phyloP scores from a whole-genome alignment of 2,888 invertebrate species.

The Pseudoips prasinana region DNA sequence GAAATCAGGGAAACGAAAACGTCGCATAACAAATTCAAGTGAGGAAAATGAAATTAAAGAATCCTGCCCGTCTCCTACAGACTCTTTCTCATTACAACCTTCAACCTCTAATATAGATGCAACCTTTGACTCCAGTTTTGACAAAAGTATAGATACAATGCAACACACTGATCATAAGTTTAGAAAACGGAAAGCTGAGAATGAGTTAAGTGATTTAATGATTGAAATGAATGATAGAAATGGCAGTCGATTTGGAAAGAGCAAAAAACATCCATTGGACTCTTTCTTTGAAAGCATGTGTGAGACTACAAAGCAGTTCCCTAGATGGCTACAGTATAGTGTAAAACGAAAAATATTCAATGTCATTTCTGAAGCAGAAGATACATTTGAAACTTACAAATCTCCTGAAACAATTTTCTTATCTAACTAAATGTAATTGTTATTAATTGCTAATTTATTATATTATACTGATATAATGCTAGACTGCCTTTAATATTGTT shows the following conservation, averaged over 20 bases:
- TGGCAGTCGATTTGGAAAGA: constrained; percentile 12
- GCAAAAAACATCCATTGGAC: constrained; percentile 27
- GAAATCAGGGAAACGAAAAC: constrained; percentile 27
- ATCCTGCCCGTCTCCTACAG: constrained; percentile 24
- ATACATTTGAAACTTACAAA: constrained; percentile 33
- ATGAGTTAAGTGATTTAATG: constrained; percentile 32
- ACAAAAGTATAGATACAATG: constrained; percentile 18
- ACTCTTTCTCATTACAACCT: constrained; percentile 29
- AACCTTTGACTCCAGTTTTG: constrained; percentile 18
- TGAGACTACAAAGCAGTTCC: constrained; percentile 33
- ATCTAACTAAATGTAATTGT: constrained; percentile 7
- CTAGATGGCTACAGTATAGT: constrained; percentile 31
- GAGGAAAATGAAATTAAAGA: constrained; percentile 22
- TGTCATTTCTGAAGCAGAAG: constrained; percentile 31
- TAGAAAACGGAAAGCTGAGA: constrained; percentile 30
- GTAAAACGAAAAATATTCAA: constrained; percentile 36
- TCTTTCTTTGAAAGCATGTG: constrained; percentile 37
- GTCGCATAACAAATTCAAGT: constrained; percentile 14
- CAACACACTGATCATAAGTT: constrained; percentile 23
- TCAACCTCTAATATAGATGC: constrained; percentile 31
- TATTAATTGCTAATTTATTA: constrained; percentile 1
- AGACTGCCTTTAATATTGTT: too few relatives aligned
- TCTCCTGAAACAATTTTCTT: constrained; percentile 31
- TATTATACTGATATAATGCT: too few relatives aligned
- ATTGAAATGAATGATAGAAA: constrained; percentile 31